These are phyloP conservation scores for Orthosia cruda DNA, from an alignment of 2,888 invertebrate genomes.

Conservation along the genomic window DNA sequence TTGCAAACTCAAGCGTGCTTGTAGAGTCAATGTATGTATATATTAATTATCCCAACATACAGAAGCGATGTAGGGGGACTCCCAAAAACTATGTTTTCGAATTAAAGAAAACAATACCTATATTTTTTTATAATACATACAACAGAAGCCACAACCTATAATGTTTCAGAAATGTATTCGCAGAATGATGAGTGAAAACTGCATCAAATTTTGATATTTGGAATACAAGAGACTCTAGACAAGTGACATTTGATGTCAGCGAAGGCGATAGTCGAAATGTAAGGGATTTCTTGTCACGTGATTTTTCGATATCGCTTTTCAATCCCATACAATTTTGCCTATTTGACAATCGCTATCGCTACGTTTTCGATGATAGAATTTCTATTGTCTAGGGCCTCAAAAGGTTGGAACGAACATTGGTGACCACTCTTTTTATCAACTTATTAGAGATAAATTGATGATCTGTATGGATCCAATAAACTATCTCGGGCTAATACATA, in stretches of 20 bases:
- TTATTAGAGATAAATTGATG: background rate
- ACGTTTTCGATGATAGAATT: too few relatives aligned
- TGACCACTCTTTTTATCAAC: background rate
- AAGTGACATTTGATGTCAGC: too few relatives aligned
- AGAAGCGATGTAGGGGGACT: background rate
- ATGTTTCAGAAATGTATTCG: background rate
- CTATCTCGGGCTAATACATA: background rate
- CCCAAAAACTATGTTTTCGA: constrained; percentile 1
- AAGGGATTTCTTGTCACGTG: too few relatives aligned
- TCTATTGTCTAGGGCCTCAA: too few relatives aligned
- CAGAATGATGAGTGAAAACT: too few relatives aligned
- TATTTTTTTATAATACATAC: background rate
- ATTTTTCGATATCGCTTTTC: too few relatives aligned
- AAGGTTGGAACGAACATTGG: background rate
- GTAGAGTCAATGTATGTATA: too few relatives aligned
- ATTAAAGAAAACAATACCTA: background rate
- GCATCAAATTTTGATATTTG: too few relatives aligned
- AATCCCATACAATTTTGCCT: too few relatives aligned
- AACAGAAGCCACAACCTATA: background rate
- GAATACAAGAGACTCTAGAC: too few relatives aligned
- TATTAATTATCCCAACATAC: background rate
- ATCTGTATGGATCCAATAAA: constrained; percentile 4
- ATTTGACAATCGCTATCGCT: too few relatives aligned
- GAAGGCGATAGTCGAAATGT: too few relatives aligned
- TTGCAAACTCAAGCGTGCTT: background rate